Evolutionary conservation across 2,113 vertebrate species (phyloP).

Genomic region (Bos javanicus): DNA sequence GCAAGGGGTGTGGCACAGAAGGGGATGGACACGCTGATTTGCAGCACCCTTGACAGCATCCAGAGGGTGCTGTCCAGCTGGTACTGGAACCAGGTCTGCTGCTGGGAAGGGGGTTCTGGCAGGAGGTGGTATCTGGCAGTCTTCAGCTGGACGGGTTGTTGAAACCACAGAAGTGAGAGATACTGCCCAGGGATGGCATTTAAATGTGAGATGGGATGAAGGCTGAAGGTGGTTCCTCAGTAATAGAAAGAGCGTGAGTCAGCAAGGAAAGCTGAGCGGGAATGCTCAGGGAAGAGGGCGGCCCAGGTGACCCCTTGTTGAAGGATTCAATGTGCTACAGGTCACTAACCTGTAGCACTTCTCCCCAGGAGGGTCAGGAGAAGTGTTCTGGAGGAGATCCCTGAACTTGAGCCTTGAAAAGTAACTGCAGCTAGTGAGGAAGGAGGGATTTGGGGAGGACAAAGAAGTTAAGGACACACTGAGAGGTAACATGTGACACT

Average conservation of each 20-base stretch:
- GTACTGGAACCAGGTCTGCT: background rate
- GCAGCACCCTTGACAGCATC: background rate
- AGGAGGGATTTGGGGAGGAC: background rate
- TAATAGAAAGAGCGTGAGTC: background rate
- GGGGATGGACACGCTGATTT: background rate
- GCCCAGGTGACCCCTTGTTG: rapidly evolving
- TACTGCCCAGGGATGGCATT: background rate
- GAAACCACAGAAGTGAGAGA: background rate
- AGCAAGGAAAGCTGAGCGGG: background rate
- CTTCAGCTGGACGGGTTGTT: too few relatives aligned
- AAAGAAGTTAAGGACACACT: background rate
- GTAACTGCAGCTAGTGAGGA: background rate
- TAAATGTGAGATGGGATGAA: background rate
- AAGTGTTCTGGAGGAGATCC: background rate
- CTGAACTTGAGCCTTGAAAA: background rate
- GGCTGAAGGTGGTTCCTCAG: background rate
- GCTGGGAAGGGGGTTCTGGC: background rate
- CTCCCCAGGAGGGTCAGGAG: background rate
- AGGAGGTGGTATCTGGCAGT: background rate
- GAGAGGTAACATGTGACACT: too few relatives aligned
- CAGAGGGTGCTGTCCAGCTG: background rate
- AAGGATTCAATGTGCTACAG: background rate
- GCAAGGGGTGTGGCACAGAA: background rate
- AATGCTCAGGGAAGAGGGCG: background rate
- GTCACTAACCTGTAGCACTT: too few relatives aligned